phyloP scores from a whole-genome alignment of 2,888 invertebrate genomes.

The Eulithis prunata region DNA sequence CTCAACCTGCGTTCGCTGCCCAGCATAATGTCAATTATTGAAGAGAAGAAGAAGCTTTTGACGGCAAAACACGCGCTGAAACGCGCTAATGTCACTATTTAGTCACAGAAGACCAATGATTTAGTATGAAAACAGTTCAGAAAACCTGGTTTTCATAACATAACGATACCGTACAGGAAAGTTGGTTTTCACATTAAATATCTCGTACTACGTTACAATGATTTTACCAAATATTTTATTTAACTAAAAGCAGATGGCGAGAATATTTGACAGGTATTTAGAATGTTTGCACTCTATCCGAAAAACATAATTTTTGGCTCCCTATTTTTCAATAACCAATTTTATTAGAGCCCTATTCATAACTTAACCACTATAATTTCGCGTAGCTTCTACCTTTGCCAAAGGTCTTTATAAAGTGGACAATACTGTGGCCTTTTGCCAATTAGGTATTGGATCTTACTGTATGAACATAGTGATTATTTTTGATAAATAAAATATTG shows the following conservation, averaged over 20 bases:
- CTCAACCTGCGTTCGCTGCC: too few relatives aligned
- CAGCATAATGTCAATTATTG: too few relatives aligned
- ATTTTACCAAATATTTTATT: background rate
- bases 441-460: slow-evolving; percentile 23
- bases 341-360: slow-evolving; percentile 22
- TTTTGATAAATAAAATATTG: slow-evolving; percentile 33
- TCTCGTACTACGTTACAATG: too few relatives aligned
- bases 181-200: too few relatives aligned
- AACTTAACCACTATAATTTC: slow-evolving; percentile 4
- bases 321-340: slow-evolving; percentile 34
- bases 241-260: slow-evolving; percentile 9
- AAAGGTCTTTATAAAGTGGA: slow-evolving; percentile 40
- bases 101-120: too few relatives aligned
- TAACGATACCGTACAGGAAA: too few relatives aligned
- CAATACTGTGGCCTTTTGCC: too few relatives aligned
- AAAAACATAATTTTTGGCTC: slow-evolving; percentile 35
- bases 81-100: too few relatives aligned
- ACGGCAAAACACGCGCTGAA: too few relatives aligned
- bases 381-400: background rate
- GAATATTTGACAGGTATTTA: slow-evolving; percentile 20
- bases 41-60: too few relatives aligned
- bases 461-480: slow-evolving; percentile 27
- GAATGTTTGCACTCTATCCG: slow-evolving; percentile 33
- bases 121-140: too few relatives aligned
- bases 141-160: too few relatives aligned